These are phyloP conservation scores for Coracias cyanogaster DNA, from an alignment of 2,797 vertebrate species.

Conservation along the genomic window DNA sequence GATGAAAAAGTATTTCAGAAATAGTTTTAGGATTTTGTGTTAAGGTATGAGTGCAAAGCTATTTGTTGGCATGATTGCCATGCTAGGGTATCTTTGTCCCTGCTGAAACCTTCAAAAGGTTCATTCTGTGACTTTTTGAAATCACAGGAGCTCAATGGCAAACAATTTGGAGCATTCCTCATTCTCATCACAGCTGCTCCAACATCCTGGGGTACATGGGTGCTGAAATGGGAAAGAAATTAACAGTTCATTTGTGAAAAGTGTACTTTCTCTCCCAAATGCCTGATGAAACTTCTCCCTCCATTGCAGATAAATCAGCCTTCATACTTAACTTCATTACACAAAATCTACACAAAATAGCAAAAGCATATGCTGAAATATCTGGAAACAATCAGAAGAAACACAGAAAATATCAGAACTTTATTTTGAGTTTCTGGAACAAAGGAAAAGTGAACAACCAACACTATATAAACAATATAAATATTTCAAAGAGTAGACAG, in stretches of 20 bases:
- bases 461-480: background rate
- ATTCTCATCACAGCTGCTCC: conserved; percentile 53
- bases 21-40: background rate
- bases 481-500: background rate
- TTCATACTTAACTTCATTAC: background rate
- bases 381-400: conserved; percentile 39
- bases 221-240: conserved; percentile 67
- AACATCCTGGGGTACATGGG: conserved; percentile 21
- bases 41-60: background rate
- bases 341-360: background rate
- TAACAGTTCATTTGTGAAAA: conserved; percentile 43
- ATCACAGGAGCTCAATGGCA: conserved; percentile 39
- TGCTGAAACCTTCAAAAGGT: no score
- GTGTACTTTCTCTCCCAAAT: conserved; percentile 1
- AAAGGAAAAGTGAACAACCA: background rate
- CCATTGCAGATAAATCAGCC: conserved; percentile 17
- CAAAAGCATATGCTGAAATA: conserved; percentile 1
- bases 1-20: background rate
- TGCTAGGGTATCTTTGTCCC: background rate
- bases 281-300: conserved; percentile 10
- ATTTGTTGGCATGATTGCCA: background rate
- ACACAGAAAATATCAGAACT: background rate
- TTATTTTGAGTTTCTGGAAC: background rate
- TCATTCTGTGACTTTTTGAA: conserved; percentile 9
- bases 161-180: conserved; percentile 32